Evolutionary conservation across 2,888 invertebrate genomes (phyloP), one percentile per base, ranked within the genome.

Genomic region (Aradus depressus): DNA sequence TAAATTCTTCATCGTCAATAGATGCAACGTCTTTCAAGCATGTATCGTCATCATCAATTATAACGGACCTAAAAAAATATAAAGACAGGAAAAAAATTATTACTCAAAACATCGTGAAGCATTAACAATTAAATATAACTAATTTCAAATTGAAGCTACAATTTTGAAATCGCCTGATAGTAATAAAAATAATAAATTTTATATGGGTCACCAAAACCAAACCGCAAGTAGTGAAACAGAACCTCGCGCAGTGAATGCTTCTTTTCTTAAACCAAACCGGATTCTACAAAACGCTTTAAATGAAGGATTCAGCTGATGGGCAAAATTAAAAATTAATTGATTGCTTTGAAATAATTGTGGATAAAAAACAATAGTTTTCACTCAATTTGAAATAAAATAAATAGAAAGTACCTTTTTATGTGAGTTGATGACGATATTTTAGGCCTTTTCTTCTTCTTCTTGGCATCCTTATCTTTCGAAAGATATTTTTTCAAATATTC

Each of bases 41-140:
- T 43, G 84, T 67, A 65, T 91, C 88, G 65, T 91, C 88, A 68
- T 91, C 90, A 64, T 91, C 91, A 52, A 92, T 84, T 54, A 93
- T 84, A 70, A 79, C 81, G 0, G 89, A 77, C 51, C 84, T 85
- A 66, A 21, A 72, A 71, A 31, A 52, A 67, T 64, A 54, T 64
- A 44, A 41, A 10, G 19, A 51, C 6, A 34, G 34, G 14, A 34
- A 34, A 31, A 31, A 10, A 31, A 31, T 10, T 31, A 31, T 31
- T 10, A 12, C 31, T 8, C 18, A 34, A 34, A 34, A 34, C 31
- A 31, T 8, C 31, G 8, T 31, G 8, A n/a, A n/a, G n/a, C n/a
- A n/a, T n/a, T n/a, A n/a, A n/a, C n/a, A n/a, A n/a, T n/a, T n/a
- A n/a, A n/a, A n/a, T n/a, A n/a, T n/a, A n/a, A n/a, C n/a, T n/a